Conservation (phyloP, 2,113 vertebrate species). For the Neolamprologus longior region DNA sequence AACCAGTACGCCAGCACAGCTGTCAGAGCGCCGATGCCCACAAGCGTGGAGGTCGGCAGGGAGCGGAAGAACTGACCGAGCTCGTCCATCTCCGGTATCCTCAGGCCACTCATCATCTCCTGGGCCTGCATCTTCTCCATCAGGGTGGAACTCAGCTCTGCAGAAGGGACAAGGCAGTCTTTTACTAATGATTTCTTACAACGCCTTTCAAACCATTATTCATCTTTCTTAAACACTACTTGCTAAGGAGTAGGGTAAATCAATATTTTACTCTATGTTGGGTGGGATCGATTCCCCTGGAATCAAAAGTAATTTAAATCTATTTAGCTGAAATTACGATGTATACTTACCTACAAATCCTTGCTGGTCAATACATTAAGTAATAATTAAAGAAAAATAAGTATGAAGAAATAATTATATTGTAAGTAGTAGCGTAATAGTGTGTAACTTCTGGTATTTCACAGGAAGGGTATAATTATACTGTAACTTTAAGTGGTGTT, state of each 20-base stretch:
- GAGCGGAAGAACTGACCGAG: conserved; percentile 84
- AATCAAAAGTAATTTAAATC: background rate
- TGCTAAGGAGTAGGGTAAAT: background rate
- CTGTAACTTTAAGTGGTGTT: background rate
- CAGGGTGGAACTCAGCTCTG: conserved; percentile 85
- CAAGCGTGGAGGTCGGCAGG: conserved; percentile 82
- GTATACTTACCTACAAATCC: background rate
- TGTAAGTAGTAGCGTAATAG: background rate
- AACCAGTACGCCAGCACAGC: conserved; percentile 93
- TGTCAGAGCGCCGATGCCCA: conserved; percentile 86
- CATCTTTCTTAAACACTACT: background rate
- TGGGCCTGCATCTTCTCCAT: conserved; percentile 95
- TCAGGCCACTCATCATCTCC: conserved; percentile 84
- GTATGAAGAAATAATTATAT: background rate
- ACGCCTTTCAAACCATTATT: background rate
- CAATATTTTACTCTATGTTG: background rate
- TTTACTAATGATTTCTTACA: background rate
- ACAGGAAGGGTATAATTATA: background rate
- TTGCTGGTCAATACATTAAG: background rate
- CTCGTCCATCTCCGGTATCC: conserved; percentile 84
- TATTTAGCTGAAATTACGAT: background rate
- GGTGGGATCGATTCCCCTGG: background rate
- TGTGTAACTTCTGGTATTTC: background rate
- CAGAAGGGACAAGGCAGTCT: background rate
- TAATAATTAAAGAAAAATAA: background rate